Percentiles rank a stretch among this genome's conserved stretches.
Evolutionary conservation across 2,797 vertebrate genomes (phyloP).

Genomic region (Acipenser transmontanus): DNA sequence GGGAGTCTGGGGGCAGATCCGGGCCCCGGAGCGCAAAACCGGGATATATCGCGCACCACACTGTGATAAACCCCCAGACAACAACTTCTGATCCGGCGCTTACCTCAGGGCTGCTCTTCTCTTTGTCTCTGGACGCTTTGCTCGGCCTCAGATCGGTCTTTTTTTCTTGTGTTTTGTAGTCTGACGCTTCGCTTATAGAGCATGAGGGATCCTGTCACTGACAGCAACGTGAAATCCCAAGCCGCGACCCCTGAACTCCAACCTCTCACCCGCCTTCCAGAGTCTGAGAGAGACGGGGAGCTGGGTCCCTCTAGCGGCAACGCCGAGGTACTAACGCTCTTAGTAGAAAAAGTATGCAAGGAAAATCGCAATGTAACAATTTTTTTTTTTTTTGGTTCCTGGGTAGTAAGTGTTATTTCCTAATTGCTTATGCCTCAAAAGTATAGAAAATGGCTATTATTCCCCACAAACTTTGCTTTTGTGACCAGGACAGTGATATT

Average conservation of each 20-base stretch:
- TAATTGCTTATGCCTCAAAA: too few species aligned
- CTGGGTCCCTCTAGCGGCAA: too few species aligned
- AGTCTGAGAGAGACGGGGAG: neutral
- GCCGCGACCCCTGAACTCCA: constrained; percentile 40
- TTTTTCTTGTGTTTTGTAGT: neutral
- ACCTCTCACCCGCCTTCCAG: constrained; percentile 33
- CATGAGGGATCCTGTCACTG: neutral
- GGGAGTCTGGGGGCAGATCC: too few species aligned
- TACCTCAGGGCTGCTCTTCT: constrained; percentile 9
- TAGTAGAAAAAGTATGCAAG: constrained; percentile 19
- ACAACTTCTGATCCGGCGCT: constrained; percentile 1
- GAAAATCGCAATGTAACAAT: too few species aligned
- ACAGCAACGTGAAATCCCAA: constrained; percentile 23
- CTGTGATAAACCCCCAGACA: neutral
- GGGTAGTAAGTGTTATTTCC: too few species aligned
- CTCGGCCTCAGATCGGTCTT: constrained; percentile 1
- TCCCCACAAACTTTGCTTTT: too few species aligned
- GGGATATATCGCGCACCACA: neutral
- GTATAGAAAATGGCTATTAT: too few species aligned
- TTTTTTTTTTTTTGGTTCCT: too few species aligned
- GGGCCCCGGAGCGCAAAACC: constrained; percentile 5
- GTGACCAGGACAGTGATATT: too few species aligned
- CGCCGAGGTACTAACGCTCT: constrained; percentile 20
- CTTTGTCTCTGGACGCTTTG: neutral
- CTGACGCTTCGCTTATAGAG: neutral